Conservation (phyloP, 2,113 vertebrate species). For the Crotalus tigris region DNA sequence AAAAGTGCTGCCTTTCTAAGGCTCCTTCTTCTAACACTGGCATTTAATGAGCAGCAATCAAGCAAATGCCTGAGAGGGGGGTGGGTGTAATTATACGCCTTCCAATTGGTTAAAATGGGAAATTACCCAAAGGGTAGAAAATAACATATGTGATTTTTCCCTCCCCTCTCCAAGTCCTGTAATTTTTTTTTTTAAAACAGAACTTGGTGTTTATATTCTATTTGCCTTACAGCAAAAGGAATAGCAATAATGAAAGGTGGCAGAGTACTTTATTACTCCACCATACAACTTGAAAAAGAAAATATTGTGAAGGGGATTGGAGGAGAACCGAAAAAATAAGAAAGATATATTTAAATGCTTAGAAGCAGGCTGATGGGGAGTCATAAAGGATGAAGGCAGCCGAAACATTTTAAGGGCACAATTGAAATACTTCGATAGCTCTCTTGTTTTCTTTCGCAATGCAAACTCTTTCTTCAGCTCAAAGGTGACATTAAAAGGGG, state of each 20-base stretch:
- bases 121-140: conserved; percentile 50
- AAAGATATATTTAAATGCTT: conserved; percentile 18
- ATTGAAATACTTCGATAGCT: background rate
- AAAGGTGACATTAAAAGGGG: background rate
- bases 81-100: conserved; percentile 55
- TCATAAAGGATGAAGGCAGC: background rate
- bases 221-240: background rate
- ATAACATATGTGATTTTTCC: conserved; percentile 29
- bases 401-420: background rate
- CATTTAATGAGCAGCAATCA: conserved; percentile 54
- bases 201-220: conserved; percentile 46
- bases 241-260: conserved; percentile 22
- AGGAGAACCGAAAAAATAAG: background rate
- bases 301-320: background rate
- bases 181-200: conserved; percentile 51
- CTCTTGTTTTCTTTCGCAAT: background rate
- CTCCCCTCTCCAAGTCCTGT: conserved; percentile 46
- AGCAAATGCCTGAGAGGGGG: conserved; percentile 33
- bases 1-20: conserved; percentile 46
- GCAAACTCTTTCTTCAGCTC: background rate
- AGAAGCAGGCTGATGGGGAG: conserved; percentile 17
- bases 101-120: conserved; percentile 53
- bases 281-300: background rate
- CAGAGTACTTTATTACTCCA: background rate
- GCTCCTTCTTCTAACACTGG: conserved; percentile 19